These are phyloP conservation scores for Coluber constrictor DNA, from an alignment of 2,797 vertebrate genomes.

Conservation along the genomic window DNA sequence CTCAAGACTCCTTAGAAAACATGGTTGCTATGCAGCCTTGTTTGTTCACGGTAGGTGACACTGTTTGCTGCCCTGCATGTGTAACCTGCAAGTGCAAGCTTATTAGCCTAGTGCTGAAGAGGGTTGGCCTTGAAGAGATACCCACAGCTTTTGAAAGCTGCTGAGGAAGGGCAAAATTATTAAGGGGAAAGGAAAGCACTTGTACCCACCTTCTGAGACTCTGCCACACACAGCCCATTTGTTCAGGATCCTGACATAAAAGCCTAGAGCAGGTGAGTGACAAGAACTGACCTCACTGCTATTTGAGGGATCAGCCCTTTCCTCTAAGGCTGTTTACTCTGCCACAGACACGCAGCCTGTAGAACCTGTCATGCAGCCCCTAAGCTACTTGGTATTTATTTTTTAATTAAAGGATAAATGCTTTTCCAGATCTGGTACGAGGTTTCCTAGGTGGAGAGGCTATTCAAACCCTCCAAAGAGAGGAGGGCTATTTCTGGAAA, in stretches of 20 bases:
- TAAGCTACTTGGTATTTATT: background rate
- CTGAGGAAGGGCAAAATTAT: background rate
- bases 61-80: conserved; percentile 34
- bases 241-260: conserved; percentile 26
- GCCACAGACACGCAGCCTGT: background rate
- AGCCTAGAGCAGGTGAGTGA: conserved; percentile 46
- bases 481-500: background rate
- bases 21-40: conserved; percentile 74
- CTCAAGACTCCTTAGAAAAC: conserved; percentile 52
- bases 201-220: background rate
- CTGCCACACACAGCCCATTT: background rate
- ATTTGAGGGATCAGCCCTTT: background rate
- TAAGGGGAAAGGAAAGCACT: background rate
- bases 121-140: background rate
- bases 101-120: conserved; percentile 24
- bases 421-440: background rate
- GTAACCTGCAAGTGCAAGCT: conserved; percentile 34
- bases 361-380: conserved; percentile 1
- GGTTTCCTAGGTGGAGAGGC: background rate
- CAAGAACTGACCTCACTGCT: background rate
- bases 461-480: background rate
- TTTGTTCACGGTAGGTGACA: conserved; percentile 63
- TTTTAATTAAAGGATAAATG: background rate
- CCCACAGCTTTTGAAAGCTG: background rate
- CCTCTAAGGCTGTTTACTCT: background rate